Percentiles rank a stretch among this genome's conserved stretches.
Conservation (phyloP, 2,797 vertebrate genomes). For the Holocentrus rufus region DNA sequence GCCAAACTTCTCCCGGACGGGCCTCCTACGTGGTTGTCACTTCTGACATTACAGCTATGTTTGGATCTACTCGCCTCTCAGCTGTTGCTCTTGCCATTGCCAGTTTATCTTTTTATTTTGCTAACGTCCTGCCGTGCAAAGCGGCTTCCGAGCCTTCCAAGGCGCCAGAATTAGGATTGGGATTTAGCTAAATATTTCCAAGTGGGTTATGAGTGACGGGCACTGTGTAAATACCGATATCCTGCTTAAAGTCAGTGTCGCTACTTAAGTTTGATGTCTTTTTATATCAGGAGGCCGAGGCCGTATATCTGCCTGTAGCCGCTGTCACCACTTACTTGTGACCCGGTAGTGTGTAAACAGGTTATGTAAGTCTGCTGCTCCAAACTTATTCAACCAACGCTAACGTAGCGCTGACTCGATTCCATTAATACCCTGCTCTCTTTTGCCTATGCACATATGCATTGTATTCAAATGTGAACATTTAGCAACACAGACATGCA, state of each 20-base stretch:
- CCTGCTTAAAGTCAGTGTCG: neutral
- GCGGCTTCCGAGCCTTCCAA: neutral
- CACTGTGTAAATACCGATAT: neutral
- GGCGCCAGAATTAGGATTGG: constrained; percentile 10
- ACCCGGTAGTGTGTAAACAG: constrained; percentile 62
- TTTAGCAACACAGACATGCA: neutral
- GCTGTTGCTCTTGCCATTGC: constrained; percentile 50
- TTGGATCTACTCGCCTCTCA: constrained; percentile 51
- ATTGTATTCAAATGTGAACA: too few species aligned
- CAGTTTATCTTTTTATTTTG: neutral
- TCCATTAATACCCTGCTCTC: neutral
- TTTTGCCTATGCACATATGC: too few species aligned
- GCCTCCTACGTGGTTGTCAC: constrained; percentile 45
- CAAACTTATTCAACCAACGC: constrained; percentile 43
- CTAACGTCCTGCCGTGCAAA: neutral
- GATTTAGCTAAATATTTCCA: neutral
- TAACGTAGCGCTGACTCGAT: neutral
- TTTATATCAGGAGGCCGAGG: constrained; percentile 29
- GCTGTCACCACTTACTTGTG: constrained; percentile 49
- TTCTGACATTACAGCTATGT: constrained; percentile 61
- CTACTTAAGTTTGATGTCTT: neutral
- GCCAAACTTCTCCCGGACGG: constrained; percentile 33
- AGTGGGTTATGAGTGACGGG: neutral
- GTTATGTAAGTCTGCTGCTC: constrained; percentile 56
- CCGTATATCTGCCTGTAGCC: constrained; percentile 28